phyloP scores from a whole-genome alignment of 2,113 vertebrate species.

The Pycnonotus jocosus region DNA sequence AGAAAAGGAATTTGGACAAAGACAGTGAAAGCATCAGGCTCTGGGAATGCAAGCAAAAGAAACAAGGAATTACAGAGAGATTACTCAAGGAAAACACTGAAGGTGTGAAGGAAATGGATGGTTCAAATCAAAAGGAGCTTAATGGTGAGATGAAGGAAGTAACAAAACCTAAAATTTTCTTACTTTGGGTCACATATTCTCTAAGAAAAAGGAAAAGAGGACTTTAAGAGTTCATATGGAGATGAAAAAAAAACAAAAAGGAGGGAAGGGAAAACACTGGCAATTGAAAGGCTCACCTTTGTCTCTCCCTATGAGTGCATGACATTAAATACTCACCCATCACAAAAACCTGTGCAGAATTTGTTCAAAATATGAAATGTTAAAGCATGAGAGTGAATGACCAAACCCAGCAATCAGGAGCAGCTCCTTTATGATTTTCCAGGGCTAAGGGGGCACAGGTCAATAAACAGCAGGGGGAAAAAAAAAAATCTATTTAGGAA shows the following conservation, averaged over 20 bases:
- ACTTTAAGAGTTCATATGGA: not conserved
- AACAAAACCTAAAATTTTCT: not conserved
- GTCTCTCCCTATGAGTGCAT: not conserved
- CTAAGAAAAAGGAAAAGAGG: not conserved
- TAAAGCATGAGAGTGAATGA: not conserved
- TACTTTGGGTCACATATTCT: not conserved
- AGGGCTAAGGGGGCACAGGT: not conserved
- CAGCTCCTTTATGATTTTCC: not conserved
- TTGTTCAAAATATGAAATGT: not conserved
- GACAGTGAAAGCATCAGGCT: not conserved
- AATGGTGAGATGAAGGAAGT: not conserved
- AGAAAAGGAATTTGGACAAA: not conserved
- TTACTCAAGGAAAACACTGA: not conserved
- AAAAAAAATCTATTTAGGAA: not conserved
- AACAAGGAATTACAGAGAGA: not conserved
- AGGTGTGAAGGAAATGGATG: not conserved
- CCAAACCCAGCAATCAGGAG: not conserved
- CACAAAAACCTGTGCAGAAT: not conserved
- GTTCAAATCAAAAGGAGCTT: not conserved
- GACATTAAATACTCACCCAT: not conserved
- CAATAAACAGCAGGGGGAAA: rapidly evolving
- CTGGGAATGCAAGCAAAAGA: not conserved
- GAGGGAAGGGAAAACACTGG: not conserved
- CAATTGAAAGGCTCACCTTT: not conserved
- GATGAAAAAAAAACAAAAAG: not conserved